Evolutionary conservation across 2,797 vertebrate genomes (phyloP), one percentile per base, ranked within the genome.

Genomic region (Sphaeramia orbicularis): DNA sequence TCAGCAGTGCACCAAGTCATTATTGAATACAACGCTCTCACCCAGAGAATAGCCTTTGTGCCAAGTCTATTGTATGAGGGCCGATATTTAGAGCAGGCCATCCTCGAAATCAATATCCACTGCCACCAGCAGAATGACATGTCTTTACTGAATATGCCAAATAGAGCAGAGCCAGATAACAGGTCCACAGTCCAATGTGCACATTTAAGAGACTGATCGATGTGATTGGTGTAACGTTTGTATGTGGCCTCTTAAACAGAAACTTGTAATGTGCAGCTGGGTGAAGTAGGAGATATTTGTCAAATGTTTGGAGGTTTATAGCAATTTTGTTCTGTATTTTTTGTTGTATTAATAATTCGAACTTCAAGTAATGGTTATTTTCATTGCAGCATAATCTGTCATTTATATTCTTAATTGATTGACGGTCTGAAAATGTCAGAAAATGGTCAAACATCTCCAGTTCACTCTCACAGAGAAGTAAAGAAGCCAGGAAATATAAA

Each of bases 61-160:
- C 42, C 49, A 58, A 13, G 45, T 64, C 81, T 57, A 49, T 90
- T 87, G 82, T 84, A 59, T 37, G 48, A 68, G 5, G 64, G 76
- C 64, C 1, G 56, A 78, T 86, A 90, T 92, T 91, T 85, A 86
- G 86, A 86, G 81, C 72, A 74, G 65, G 53, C 60, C 49, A 19
- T 65, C 65, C 64, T 40, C 59, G 80, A 85, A 92, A 92, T 93
- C 91, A 83, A 93, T 93, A 86, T 35, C 59, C 66, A 76, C 76
- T 73, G 88, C 91, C 83, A 83, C 62, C 71, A 81, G 74, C 84
- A 90, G 81, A 92, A 89, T 86, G 83, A 84, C 78, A 87, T 45
- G 76, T 63, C 74, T 86, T 77, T 49, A 83, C 74, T 84, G 82
- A 91, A 86, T 76, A 80, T 79, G 72, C 63, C 60, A 78, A 90